A percentile compares a stretch with the other conserved stretches of the same genome.
These are phyloP conservation scores for Gambusia holbrooki DNA, from an alignment of 2,113 vertebrate genomes.

Conservation along the genomic window DNA sequence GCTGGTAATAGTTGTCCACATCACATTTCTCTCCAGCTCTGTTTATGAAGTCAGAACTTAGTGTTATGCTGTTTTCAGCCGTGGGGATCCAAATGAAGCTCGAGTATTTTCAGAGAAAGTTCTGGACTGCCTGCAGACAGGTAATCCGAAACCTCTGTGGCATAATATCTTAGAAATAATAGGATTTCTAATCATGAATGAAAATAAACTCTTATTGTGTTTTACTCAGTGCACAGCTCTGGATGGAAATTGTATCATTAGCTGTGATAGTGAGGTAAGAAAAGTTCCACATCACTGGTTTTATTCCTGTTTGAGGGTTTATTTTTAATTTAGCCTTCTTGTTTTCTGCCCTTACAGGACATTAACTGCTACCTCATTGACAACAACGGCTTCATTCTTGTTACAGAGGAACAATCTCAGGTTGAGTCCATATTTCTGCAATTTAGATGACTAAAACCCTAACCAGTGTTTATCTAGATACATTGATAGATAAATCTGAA, in stretches of 20 bases:
- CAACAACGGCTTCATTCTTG: constrained; percentile 98
- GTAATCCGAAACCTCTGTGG: constrained; percentile 64
- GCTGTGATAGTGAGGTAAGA: constrained; percentile 93
- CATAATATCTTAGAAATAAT: neutral
- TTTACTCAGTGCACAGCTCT: constrained; percentile 89
- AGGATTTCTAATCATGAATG: neutral
- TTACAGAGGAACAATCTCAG: constrained; percentile 92
- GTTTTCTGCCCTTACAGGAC: constrained; percentile 74
- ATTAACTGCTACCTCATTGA: constrained; percentile 98
- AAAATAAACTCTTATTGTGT: constrained; percentile 15
- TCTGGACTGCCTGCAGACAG: constrained; percentile 99
- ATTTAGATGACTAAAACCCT: too few relatives aligned
- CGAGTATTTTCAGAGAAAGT: constrained; percentile 98
- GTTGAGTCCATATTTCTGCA: constrained; percentile 67
- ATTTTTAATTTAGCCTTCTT: neutral
- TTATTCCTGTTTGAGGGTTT: neutral
- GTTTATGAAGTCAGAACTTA: neutral
- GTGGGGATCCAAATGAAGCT: constrained; percentile 99
- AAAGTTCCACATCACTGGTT: neutral
- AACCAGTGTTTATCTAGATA: too few relatives aligned
- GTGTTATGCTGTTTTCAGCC: constrained; percentile 75
- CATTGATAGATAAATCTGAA: neutral
- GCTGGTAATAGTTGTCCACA: constrained; percentile 82
- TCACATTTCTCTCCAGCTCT: neutral
- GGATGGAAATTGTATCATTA: constrained; percentile 94